Base-by-base conservation (phyloP, 1,140 invertebrate genomes). In the Bathynomus jamesi region DNA sequence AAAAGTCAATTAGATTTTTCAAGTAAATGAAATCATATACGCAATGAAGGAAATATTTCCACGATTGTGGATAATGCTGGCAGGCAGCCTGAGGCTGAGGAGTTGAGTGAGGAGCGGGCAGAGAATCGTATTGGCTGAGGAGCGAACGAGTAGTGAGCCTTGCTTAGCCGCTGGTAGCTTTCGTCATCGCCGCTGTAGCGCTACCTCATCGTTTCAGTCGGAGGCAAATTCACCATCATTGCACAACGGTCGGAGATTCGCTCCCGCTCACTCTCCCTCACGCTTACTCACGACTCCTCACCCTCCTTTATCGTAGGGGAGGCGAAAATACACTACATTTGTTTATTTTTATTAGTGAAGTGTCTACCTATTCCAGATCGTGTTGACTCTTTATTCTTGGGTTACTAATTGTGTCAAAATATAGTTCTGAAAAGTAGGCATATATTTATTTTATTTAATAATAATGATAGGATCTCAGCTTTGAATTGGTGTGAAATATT, bases 11-110 rank as follows among this genome's bases (percentile, higher is more conserved):
- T n/a, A n/a, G n/a, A n/a, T n/a, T n/a, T n/a, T n/a, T n/a, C n/a
- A n/a, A n/a, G n/a, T n/a, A n/a, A n/a, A n/a, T n/a, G n/a, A n/a
- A n/a, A n/a, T n/a, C n/a, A n/a, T n/a, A n/a, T n/a, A n/a, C n/a
- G n/a, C n/a, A n/a, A n/a, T n/a, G n/a, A n/a, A 66, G 68, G 69
- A 74, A 74, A 74, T 65, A 74, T 74, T 74, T 74, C 72, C 72
- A 74, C 68, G 72, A 74, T 74, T 74, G 72, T 69, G 72, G 72
- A 74, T 74, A 74, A 66, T 74, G 63, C 68, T 70, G 72, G 65
- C 70, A 65, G 72, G 68, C 31, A 13, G 65, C 24, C n/a, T 29
- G 66, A 62, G 61, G 65, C 61, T 65, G 46, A 67, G 40, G 65
- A 32, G 65, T 31, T 32, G 61, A 32, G 60, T 64, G 27, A 61